Conservation (phyloP, 1,140 invertebrate genomes). For the Zaprionus inermis region DNA sequence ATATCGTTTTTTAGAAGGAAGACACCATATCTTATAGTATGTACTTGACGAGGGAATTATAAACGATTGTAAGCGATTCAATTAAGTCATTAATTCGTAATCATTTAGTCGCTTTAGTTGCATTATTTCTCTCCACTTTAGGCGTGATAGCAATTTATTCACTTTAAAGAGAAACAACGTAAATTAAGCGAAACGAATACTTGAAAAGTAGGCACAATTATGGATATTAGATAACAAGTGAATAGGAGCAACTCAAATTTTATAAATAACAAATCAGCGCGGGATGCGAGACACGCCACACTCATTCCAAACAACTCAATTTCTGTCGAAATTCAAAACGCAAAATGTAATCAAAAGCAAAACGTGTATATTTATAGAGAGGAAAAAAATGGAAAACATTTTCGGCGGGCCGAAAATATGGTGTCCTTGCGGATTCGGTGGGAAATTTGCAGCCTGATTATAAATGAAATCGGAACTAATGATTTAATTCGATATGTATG, state of each 20-base stretch:
- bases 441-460: no score
- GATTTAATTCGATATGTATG: no score
- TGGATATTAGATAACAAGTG: constrained; percentile 46
- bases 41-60: constrained; percentile 8
- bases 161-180: constrained; percentile 39
- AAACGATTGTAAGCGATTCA: constrained; percentile 3
- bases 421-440: constrained; percentile 4
- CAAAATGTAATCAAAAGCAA: constrained; percentile 33
- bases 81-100: constrained; percentile 26
- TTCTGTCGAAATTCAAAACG: constrained; percentile 22
- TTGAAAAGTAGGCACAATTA: constrained; percentile 74
- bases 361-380: constrained; percentile 38
- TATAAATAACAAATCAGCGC: constrained; percentile 17
- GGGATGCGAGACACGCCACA: background rate
- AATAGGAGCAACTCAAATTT: constrained; percentile 37
- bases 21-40: constrained; percentile 67
- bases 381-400: background rate
- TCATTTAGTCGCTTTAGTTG: constrained; percentile 26
- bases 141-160: constrained; percentile 66
- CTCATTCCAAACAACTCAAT: constrained; percentile 8
- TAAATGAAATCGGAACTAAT: no score
- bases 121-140: constrained; percentile 55
- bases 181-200: constrained; percentile 59
- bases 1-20: constrained; percentile 46
- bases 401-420: constrained; percentile 21